Base-by-base conservation (phyloP, 1,140 invertebrate species). In the Cydia fagiglandana region DNA sequence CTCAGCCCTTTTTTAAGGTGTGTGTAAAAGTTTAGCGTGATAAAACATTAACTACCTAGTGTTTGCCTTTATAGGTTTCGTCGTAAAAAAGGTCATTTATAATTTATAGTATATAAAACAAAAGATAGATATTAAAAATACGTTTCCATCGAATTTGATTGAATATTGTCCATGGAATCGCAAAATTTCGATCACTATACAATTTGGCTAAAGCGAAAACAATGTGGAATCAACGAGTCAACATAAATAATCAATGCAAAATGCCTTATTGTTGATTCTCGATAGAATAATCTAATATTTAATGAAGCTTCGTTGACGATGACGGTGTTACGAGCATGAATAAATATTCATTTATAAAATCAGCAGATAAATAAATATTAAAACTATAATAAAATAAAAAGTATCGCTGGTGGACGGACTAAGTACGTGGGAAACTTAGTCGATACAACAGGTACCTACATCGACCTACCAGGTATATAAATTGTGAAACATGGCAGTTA, bases 231-330 rank as follows among this genome's bases (percentile, higher is more conserved):
- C 34, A 41, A 41, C 66, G 66, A 70, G 17, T 70, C 34, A 70
- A 17, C 34, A 70, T 70, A 70, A 68, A 70, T 70, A 70, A 70
- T 24, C n/a, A 17, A 70, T 70, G 66, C 34, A 70, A 70, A 70
- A 70, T 70, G 4, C 66, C 34, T 20, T 70, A 38, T 38, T 70
- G 66, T 70, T 70, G n/a, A 17, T 45, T 45, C 5, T 10, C 30
- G 45, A 70, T 1, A 15, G 66, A 70, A 41, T 70, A 45, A 41
- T 13, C 7, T 61, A 20, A 61, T 9, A 61, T 56, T 20, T 24
- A 7, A 61, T 61, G 56, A 61, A 24, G 56, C n/a, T 12, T 61
- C n/a, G 53, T 56, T 0, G 2, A 17, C n/a, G 53, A 17, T 0
- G 2, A 17, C 4, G 15, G 17, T 61, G 5, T 9, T 24, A 6